Evolutionary conservation across 2,888 invertebrate genomes (phyloP), one percentile per base, ranked within the genome.

Genomic region (Megaustenia siamemsis): DNA sequence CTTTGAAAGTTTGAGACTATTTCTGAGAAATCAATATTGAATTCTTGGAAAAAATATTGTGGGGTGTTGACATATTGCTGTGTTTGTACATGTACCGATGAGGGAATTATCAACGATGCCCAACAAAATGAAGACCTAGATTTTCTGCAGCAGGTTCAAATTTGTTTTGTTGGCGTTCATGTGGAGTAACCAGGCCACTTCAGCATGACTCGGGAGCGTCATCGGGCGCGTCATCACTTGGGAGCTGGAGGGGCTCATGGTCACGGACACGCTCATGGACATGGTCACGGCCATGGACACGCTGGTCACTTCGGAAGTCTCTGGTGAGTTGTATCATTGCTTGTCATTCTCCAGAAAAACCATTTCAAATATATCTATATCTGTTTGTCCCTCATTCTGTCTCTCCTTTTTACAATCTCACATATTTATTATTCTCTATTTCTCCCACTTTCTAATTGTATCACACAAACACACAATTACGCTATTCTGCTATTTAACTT

Each of bases 301-400:
- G 86, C 82, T 10, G 84, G 86, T 43, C 86, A 86, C 78, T 84
- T 84, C 56, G 84, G 86, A 18, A 85, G 85, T 49, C 76, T 86
- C 24, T 86, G 86, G 86, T 86, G 79, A 86, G 86, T 84, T 45
- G n/a, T 28, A 18, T 79, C 10, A 18, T 66, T 45, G 28, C 15
- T 35, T 49, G 49, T 32, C n/a, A 63, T 8, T 56, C 60, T 56
- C 38, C 38, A 2, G 15, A 32, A 21, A 21, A n/a, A n/a, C 8
- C 75, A 32, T 53, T 43, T 60, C 8, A 1, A 56, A 35, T 77
- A 32, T 77, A 15, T 38, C n/a, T 60, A n/a, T 56, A 10, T 78
- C 24, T 24, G 8, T 56, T n/a, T n/a, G n/a, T n/a, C n/a, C n/a
- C n/a, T n/a, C n/a, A n/a, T n/a, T n/a, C n/a, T n/a, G n/a, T n/a